These are phyloP conservation scores for Kryptolebias ocellatus DNA, from an alignment of 2,797 vertebrate genomes.

Conservation along the genomic window DNA sequence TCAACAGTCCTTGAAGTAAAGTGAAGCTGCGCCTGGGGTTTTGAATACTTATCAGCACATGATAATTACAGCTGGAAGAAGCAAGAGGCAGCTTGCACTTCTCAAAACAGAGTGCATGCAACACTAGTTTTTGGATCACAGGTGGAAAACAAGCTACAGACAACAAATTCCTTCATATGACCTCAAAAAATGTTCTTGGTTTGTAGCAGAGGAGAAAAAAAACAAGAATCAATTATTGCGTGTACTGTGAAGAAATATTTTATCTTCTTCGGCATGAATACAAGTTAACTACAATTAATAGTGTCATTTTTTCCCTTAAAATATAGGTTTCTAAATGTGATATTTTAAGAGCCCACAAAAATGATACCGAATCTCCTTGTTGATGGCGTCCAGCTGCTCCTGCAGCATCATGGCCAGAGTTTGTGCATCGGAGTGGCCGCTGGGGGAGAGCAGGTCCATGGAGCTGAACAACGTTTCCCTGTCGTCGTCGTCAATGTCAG, in stretches of 20 bases:
- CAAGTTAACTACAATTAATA: no score
- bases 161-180: background rate
- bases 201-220: no score
- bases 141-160: background rate
- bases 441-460: conserved; percentile 96
- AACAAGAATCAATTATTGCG: no score
- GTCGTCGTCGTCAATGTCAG: conserved; percentile 97
- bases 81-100: conserved; percentile 26
- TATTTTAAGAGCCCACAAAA: no score
- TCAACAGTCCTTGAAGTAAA: conserved; percentile 47
- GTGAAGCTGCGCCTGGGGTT: conserved; percentile 29
- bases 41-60: conserved; percentile 46
- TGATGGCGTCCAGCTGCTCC: conserved; percentile 98
- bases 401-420: conserved; percentile 99
- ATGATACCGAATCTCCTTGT: conserved; percentile 96
- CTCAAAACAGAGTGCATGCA: conserved; percentile 10
- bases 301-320: no score
- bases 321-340: no score
- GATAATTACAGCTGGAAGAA: conserved; percentile 60
- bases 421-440: conserved; percentile 97
- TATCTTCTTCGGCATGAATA: no score
- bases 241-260: no score
- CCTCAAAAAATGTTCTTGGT: no score
- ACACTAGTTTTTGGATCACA: background rate
- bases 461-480: conserved; percentile 97